phyloP scores from a whole-genome alignment of 30 jellyfish, hydroid and myxozoan genomes.

The Pseudorhiza aurosa region DNA sequence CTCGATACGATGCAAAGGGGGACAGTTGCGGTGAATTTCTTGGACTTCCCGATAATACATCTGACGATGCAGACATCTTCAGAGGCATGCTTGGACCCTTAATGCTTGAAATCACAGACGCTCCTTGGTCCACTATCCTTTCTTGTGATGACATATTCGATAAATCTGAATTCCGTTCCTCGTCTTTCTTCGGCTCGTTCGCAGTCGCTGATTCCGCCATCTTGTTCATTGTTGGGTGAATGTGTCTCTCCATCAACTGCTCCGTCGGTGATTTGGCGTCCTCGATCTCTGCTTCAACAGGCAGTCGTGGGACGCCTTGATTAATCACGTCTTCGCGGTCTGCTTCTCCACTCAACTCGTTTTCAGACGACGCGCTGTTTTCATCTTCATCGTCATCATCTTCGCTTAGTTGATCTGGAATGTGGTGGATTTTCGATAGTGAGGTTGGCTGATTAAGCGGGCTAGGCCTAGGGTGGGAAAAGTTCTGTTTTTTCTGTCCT shows the following conservation, averaged over 20 bases:
- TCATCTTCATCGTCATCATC: conserved; percentile 67
- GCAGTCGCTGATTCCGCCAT: conserved; percentile 1
- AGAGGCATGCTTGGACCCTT: conserved; percentile 14
- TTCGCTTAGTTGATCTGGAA: conserved; percentile 65
- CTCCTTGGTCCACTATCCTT: conserved; percentile 18
- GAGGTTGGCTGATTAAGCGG: conserved; percentile 74
- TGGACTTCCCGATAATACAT: conserved; percentile 54
- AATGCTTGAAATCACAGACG: conserved; percentile 46
- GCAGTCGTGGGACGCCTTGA: conserved; percentile 28
- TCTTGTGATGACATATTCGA: conserved; percentile 15
- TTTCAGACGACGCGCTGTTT: conserved; percentile 38
- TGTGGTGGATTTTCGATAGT: conserved; percentile 35
- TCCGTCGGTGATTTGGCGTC: conserved; percentile 50
- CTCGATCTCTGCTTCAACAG: conserved; percentile 41
- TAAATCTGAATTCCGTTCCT: background rate
- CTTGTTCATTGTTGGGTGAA: conserved; percentile 41
- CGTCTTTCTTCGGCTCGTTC: background rate
- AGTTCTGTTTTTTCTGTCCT: conserved; percentile 59
- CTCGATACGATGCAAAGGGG: conserved; percentile 63
- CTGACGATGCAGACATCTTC: conserved; percentile 48
- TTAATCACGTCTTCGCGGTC: conserved; percentile 25
- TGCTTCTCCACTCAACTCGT: conserved; percentile 29
- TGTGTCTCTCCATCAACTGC: conserved; percentile 40
- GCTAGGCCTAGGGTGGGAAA: conserved; percentile 62
- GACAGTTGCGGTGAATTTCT: conserved; percentile 65